These are phyloP conservation scores for Spilarctia lutea DNA, from an alignment of 2,888 invertebrate genomes.

Conservation along the genomic window DNA sequence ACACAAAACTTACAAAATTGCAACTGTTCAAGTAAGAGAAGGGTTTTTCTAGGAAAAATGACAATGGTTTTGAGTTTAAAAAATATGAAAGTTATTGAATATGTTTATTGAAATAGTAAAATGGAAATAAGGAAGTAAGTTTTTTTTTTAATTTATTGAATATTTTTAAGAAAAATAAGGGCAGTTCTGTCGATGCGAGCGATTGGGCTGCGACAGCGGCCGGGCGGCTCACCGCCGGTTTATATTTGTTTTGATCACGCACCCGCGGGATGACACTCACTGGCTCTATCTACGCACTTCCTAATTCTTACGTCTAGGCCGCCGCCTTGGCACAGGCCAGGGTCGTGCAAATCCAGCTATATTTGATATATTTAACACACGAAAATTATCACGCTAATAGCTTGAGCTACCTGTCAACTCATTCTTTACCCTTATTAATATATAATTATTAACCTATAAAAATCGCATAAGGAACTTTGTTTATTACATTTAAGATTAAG, in stretches of 20 bases:
- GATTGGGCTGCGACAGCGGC: constrained; percentile 56
- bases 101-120: constrained; percentile 15
- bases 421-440: not conserved
- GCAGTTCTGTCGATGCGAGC: constrained; percentile 18
- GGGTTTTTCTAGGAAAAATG: constrained; percentile 7
- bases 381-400: constrained; percentile 29
- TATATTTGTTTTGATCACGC: constrained; percentile 76
- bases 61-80: not conserved
- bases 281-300: constrained; percentile 61
- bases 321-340: constrained; percentile 51
- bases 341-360: constrained; percentile 45
- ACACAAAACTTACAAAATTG: not conserved
- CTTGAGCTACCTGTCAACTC: constrained; percentile 21
- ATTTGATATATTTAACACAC: constrained; percentile 37
- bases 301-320: constrained; percentile 56
- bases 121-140: constrained; percentile 9
- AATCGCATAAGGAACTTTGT: not conserved
- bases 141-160: constrained; percentile 7
- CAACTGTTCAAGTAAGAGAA: not conserved
- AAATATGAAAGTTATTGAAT: constrained; percentile 12
- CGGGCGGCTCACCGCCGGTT: constrained; percentile 55
- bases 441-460: not conserved
- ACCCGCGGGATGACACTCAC: constrained; percentile 57
- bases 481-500: not conserved
- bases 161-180: constrained; percentile 7